Base-by-base conservation (phyloP, 53 echinoderm and acorn worm genomes). In the Actinopyga echinites region DNA sequence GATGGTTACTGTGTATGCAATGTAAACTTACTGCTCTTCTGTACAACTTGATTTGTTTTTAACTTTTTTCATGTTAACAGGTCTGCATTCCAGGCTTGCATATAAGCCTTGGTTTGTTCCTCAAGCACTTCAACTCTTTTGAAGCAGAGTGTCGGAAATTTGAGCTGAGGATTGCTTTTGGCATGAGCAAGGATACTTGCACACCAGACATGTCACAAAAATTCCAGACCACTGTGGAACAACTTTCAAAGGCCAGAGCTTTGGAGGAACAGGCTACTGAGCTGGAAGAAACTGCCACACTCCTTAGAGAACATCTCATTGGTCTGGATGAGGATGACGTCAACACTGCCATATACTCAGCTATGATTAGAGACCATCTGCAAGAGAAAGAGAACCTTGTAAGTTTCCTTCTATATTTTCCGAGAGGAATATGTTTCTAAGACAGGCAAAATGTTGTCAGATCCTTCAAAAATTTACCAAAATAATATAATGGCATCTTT, bases 331-430 rank as follows among this genome's bases (percentile, higher is more conserved):
- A 22, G 17, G 31, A 30, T 6, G 56, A 56, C 1, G 10, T 20
- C 1, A 54, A 54, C 78, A 78, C 6, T 15, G 7, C 12, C 0
- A 57, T 54, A 13, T 78, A 54, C 32, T 54, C 29, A 20, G 35
- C 55, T 10, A 45, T 19, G 52, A 74, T 78, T 6, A 28, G 6
- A 11, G 32, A 78, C 12, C 78, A 56, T 22, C 23, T 37, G 60
- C 4, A 79, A 30, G 80, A 79, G 21, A 57, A 26, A 30, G 38
- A 79, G 9, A 60, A 79, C 56, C 80, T 79, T 6, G 80, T 79
- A 19, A 79, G 80, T 59, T 59, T 4, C 9, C 26, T 59, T 19
- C 1, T 24, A 24, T 59, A 6, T 59, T 8, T 19, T 54, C 55
- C 19, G 10, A n/a, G n/a, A n/a, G n/a, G n/a, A n/a, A n/a, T n/a